Evolutionary conservation across 2,113 vertebrate species (phyloP).

Genomic region (Sinocyclocheilus grahami): DNA sequence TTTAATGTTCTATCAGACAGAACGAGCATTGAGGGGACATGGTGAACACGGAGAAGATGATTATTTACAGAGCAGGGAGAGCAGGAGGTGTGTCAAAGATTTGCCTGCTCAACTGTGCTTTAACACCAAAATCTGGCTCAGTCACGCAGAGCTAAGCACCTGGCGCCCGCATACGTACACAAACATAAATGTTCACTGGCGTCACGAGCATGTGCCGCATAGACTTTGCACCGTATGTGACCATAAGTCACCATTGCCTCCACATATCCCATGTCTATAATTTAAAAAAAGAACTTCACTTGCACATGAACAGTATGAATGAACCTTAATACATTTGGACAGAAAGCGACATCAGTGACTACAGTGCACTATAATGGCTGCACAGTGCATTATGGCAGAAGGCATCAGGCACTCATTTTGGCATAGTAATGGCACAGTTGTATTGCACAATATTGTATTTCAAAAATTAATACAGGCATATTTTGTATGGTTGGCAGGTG

Average conservation of each 20-base stretch:
- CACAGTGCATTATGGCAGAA: neutral
- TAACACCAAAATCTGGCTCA: conserved; percentile 26
- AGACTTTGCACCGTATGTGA: neutral
- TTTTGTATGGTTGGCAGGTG: neutral
- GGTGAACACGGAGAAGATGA: conserved; percentile 17
- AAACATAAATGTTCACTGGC: conserved; percentile 13
- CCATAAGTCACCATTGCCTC: conserved; percentile 17
- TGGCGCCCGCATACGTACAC: conserved; percentile 4
- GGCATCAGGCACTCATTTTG: neutral
- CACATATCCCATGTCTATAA: neutral
- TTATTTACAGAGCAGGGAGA: conserved; percentile 36
- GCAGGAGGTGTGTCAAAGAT: conserved; percentile 42
- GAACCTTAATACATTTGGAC: neutral
- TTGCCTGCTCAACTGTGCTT: conserved; percentile 18
- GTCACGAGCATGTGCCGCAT: conserved; percentile 25
- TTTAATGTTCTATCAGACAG: neutral
- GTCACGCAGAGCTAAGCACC: conserved; percentile 30
- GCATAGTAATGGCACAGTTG: neutral
- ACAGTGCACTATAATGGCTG: neutral
- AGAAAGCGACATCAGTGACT: neutral
- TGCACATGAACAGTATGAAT: neutral
- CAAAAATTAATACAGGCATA: neutral
- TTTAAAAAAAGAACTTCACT: neutral
- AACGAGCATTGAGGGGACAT: neutral
- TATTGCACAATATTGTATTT: neutral